phyloP scores from a whole-genome alignment of 2,888 invertebrate species.

The Campopleginae sp. region DNA sequence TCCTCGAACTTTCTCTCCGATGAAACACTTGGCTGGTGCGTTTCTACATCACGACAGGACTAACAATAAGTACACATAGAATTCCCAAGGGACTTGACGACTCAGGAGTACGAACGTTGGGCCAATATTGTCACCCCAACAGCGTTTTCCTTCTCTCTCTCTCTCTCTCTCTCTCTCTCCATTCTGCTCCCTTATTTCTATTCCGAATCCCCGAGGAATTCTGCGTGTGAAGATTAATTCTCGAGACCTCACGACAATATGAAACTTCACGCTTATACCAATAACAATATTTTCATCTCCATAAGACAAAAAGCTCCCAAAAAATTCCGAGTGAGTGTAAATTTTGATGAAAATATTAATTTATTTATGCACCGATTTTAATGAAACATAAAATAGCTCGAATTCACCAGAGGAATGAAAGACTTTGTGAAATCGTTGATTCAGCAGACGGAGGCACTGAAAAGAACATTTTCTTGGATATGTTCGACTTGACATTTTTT shows the following conservation, averaged over 20 bases:
- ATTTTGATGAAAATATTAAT: neutral
- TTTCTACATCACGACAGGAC: conserved; percentile 48
- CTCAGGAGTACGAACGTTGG: conserved; percentile 49
- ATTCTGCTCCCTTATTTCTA: conserved; percentile 47
- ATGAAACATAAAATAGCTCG: no score
- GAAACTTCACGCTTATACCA: conserved; percentile 49
- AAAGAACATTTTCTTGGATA: no score
- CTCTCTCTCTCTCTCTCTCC: conserved; percentile 23
- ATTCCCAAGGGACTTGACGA: conserved; percentile 61
- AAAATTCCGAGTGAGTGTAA: neutral
- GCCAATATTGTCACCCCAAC: conserved; percentile 64
- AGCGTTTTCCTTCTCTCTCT: conserved; percentile 21
- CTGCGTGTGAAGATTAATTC: conserved; percentile 63
- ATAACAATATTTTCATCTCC: conserved; percentile 52
- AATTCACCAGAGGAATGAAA: no score
- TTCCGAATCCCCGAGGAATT: conserved; percentile 56
- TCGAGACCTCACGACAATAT: conserved; percentile 48
- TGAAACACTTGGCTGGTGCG: conserved; percentile 36
- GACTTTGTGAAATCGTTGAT: no score
- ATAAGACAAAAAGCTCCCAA: neutral
- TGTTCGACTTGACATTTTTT: no score
- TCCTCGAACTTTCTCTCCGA: neutral
- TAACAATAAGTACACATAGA: conserved; percentile 66
- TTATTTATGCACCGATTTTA: no score
- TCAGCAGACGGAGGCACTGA: no score